These are phyloP conservation scores for Notocelia uddmanniana DNA, from an alignment of 2,888 invertebrate species.

Conservation along the genomic window DNA sequence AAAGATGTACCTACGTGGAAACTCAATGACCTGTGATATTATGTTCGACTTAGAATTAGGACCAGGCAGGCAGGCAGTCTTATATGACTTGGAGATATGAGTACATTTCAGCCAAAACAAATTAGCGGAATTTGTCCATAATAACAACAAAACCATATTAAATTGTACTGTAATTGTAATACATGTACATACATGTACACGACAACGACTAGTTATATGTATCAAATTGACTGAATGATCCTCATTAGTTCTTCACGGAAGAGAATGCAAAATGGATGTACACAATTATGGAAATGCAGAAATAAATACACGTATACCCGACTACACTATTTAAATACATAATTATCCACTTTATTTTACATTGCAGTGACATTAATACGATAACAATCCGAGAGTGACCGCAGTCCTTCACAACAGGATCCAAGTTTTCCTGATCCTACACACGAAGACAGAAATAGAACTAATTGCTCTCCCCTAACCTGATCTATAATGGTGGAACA, in stretches of 20 bases:
- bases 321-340: constrained; percentile 19
- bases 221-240: background rate
- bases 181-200: too few relatives aligned
- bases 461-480: constrained; percentile 30
- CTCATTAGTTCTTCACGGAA: background rate
- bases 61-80: constrained; percentile 26
- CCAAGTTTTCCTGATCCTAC: constrained; percentile 31
- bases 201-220: too few relatives aligned
- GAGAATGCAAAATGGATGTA: constrained; percentile 2
- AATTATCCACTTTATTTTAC: constrained; percentile 16
- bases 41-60: constrained; percentile 18
- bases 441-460: constrained; percentile 30
- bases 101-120: constrained; percentile 21
- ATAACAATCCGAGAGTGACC: constrained; percentile 6
- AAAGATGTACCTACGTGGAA: background rate
- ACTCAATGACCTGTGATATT: constrained; percentile 35
- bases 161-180: constrained; percentile 11
- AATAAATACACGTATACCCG: constrained; percentile 1
- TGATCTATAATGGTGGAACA: constrained; percentile 34
- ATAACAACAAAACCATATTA: background rate
- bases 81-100: constrained; percentile 16
- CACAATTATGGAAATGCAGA: background rate
- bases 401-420: constrained; percentile 19
- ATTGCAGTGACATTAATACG: constrained; percentile 19
- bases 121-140: constrained; percentile 18